Evolutionary conservation across 2,113 vertebrate species (phyloP).

Genomic region (Lycaon pictus): DNA sequence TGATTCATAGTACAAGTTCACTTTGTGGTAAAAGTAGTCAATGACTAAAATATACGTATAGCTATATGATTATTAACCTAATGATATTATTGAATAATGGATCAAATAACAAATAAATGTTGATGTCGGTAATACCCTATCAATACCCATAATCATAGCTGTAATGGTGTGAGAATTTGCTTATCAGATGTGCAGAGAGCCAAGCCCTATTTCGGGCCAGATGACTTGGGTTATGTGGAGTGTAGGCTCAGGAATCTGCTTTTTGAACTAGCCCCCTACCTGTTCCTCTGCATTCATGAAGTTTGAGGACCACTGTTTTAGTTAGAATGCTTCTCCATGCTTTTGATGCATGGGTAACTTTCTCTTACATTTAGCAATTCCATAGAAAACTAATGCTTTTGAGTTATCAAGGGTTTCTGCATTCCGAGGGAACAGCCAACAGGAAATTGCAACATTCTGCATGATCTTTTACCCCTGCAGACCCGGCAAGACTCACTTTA

Average conservation of each 20-base stretch:
- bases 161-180: neutral
- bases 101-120: neutral
- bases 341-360: neutral
- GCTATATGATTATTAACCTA: neutral
- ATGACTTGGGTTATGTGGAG: neutral
- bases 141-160: neutral
- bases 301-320: neutral
- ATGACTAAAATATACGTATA: neutral
- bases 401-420: neutral
- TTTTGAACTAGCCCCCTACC: neutral
- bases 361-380: neutral
- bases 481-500: neutral
- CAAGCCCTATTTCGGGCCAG: neutral
- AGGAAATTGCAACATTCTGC: constrained; percentile 51
- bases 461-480: neutral
- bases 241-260: neutral
- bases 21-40: neutral
- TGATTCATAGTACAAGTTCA: neutral
- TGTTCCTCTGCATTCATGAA: neutral
- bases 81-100: neutral
- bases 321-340: neutral
- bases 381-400: neutral
- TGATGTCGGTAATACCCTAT: neutral
- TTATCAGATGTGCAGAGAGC: neutral
- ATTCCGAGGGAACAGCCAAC: neutral